phyloP scores from a whole-genome alignment of 2,113 vertebrate species.

The Erythrolamprus reginae region DNA sequence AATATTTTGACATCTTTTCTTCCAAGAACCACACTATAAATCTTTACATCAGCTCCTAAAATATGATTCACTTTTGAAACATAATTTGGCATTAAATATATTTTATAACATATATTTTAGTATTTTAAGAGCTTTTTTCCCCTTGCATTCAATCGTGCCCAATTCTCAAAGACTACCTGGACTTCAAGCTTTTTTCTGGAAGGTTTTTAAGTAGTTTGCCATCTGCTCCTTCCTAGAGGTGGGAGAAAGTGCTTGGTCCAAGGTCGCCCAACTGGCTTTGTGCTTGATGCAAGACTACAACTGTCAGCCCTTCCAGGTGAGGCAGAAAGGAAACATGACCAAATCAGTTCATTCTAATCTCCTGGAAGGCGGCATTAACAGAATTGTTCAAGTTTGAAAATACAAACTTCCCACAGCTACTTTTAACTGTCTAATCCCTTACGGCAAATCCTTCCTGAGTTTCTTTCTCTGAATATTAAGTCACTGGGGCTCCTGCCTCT shows the following conservation, averaged over 20 bases:
- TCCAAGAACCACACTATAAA: neutral
- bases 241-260: neutral
- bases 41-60: neutral
- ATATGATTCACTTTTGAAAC: neutral
- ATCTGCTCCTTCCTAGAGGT: neutral
- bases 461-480: too few species aligned
- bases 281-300: too few species aligned
- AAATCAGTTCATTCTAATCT: too few species aligned
- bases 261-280: too few species aligned
- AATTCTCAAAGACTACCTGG: neutral
- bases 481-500: neutral
- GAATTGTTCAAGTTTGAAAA: too few species aligned
- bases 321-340: too few species aligned
- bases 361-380: too few species aligned
- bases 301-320: too few species aligned
- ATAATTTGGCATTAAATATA: neutral
- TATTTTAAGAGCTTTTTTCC: neutral
- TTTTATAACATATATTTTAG: neutral
- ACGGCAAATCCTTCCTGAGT: neutral
- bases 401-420: too few species aligned
- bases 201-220: neutral
- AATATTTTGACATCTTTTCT: neutral
- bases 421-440: neutral
- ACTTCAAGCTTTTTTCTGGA: neutral
- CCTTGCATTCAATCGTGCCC: neutral